A percentile compares a stretch with the other conserved stretches of the same genome.
Evolutionary conservation across 2,113 vertebrate genomes (phyloP).

Genomic region (Ceratotherium simum): DNA sequence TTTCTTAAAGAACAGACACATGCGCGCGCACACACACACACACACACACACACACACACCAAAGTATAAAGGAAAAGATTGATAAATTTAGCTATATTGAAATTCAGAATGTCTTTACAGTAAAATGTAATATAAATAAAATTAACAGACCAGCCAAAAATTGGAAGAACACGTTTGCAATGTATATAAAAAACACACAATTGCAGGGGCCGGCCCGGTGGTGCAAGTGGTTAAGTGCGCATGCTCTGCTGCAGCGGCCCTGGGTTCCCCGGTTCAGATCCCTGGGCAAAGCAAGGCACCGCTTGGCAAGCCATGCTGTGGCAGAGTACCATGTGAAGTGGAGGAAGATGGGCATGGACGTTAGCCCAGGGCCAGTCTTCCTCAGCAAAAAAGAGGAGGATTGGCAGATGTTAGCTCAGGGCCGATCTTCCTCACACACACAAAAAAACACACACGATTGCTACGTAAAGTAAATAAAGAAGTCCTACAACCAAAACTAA

Average conservation of each 20-base stretch:
- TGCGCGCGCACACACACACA: not conserved
- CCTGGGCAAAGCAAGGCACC: too few relatives aligned
- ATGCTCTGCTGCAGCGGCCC: too few relatives aligned
- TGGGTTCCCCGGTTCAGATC: too few relatives aligned
- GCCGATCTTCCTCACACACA: too few relatives aligned
- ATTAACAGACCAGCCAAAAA: not conserved
- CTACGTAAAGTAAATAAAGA: not conserved
- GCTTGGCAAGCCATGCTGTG: too few relatives aligned
- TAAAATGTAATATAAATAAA: not conserved
- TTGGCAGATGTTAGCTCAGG: too few relatives aligned
- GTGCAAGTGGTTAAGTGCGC: too few relatives aligned
- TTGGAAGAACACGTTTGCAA: not conserved
- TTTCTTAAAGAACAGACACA: not conserved
- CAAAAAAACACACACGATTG: not conserved
- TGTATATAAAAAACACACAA: not conserved
- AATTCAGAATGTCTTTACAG: not conserved
- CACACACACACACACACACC: not conserved
- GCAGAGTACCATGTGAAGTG: too few relatives aligned
- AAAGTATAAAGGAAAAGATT: not conserved
- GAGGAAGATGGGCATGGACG: too few relatives aligned
- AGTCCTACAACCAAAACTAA: not conserved
- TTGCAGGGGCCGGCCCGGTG: too few relatives aligned
- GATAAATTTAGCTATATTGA: not conserved
- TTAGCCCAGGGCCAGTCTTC: too few relatives aligned
- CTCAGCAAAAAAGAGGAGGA: too few relatives aligned